Conservation (phyloP, 2,113 vertebrate species). For the Pygoscelis adeliae region DNA sequence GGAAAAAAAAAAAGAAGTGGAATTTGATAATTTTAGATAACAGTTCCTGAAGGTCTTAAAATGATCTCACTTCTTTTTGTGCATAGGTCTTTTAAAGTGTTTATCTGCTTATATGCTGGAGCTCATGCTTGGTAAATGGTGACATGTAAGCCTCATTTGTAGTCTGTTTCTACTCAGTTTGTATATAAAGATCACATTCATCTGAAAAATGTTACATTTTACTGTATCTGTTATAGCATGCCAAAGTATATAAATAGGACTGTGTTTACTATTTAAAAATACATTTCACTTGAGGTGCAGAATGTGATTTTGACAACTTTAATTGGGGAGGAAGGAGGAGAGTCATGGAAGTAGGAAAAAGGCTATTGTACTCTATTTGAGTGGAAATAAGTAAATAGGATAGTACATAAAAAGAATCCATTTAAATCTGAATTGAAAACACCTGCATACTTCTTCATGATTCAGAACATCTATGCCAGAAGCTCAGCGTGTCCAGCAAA, state of each 20-base stretch:
- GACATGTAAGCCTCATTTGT: neutral
- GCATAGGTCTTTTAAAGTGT: neutral
- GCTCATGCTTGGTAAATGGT: neutral
- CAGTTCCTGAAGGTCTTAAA: neutral
- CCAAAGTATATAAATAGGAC: neutral
- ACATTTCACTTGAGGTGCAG: neutral
- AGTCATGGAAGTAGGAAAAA: neutral
- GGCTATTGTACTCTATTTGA: neutral
- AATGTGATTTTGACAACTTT: neutral
- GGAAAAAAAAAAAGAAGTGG: neutral
- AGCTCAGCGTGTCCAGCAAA: fast-evolving
- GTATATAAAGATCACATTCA: neutral
- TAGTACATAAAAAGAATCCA: neutral
- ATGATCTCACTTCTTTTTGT: neutral
- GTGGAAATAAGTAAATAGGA: neutral
- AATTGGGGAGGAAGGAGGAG: neutral
- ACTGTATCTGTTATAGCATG: neutral
- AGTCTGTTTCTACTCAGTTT: neutral
- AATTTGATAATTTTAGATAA: neutral
- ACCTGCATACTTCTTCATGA: neutral
- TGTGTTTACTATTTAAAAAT: neutral
- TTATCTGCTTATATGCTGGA: neutral
- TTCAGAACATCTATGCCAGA: neutral
- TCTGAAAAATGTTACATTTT: neutral
- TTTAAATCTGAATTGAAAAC: neutral